Conservation (phyloP, 2,797 vertebrate species). For the Hippopotamyrus pictus region DNA sequence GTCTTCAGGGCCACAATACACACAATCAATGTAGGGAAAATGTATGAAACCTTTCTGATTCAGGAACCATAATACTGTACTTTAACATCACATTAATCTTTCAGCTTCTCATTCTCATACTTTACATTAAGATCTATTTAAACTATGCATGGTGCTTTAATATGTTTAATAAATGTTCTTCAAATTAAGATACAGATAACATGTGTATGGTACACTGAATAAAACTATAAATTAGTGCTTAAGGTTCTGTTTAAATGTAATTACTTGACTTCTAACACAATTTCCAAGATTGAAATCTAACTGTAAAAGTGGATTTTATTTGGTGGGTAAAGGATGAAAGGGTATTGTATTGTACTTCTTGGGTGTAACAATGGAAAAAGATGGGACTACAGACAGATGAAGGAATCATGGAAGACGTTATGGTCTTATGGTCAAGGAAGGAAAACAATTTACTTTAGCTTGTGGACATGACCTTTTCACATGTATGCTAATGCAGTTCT, state of each 20-base stretch:
- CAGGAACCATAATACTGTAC: neutral
- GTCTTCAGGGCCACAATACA: conserved; percentile 20
- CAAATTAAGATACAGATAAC: neutral
- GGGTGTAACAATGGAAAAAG: neutral
- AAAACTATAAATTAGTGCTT: neutral
- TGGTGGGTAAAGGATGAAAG: neutral
- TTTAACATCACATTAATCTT: neutral
- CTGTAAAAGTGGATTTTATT: neutral
- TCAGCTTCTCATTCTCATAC: neutral
- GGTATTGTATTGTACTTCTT: neutral
- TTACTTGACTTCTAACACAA: neutral
- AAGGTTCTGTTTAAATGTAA: neutral
- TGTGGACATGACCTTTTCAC: neutral
- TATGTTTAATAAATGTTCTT: neutral
- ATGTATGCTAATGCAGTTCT: neutral
- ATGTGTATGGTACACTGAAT: neutral
- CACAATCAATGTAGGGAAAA: conserved; percentile 13
- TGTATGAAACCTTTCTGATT: neutral
- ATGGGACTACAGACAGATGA: neutral
- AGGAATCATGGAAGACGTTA: neutral
- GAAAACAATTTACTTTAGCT: neutral
- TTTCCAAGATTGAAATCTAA: neutral
- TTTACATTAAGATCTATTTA: neutral
- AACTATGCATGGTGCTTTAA: neutral
- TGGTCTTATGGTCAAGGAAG: neutral